Evolutionary conservation across 1,140 invertebrate species (phyloP).

Genomic region (Lepidurus arcticus): DNA sequence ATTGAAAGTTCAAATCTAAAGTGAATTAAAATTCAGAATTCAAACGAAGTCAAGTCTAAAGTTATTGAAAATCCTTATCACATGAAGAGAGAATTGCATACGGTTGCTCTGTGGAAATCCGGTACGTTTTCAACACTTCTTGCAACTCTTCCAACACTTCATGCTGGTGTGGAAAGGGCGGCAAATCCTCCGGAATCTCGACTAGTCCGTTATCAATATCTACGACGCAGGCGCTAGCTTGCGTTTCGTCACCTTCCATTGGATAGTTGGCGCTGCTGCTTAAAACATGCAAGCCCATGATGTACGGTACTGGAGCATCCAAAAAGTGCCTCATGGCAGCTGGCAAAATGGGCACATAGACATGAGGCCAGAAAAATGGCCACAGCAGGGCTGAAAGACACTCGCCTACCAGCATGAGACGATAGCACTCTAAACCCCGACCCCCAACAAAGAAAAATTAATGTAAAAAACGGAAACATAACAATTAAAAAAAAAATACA

Average conservation of each 20-base stretch:
- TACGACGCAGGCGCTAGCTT: conserved; percentile 88
- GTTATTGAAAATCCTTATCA: background rate
- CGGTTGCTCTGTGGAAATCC: conserved; percentile 38
- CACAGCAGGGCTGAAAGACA: conserved; percentile 82
- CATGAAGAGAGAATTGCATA: background rate
- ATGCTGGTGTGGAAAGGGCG: conserved; percentile 79
- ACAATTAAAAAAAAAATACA: background rate
- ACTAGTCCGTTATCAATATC: conserved; percentile 89
- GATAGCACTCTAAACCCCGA: conserved; percentile 71
- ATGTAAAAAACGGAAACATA: conserved; percentile 24
- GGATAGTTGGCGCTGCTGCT: background rate
- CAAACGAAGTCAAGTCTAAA: conserved; percentile 32
- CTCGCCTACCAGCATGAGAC: conserved; percentile 94
- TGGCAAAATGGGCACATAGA: conserved; percentile 97
- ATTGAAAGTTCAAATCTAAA: background rate
- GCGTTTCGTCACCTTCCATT: conserved; percentile 24
- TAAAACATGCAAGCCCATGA: conserved; percentile 71
- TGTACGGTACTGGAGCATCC: conserved; percentile 97
- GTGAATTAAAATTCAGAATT: background rate
- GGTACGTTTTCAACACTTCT: conserved; percentile 69
- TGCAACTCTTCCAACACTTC: conserved; percentile 81
- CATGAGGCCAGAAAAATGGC: conserved; percentile 96
- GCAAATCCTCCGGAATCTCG: conserved; percentile 91
- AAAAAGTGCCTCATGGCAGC: conserved; percentile 92
- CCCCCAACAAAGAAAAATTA: conserved; percentile 29